Base-by-base conservation (phyloP, 2,797 vertebrate species). In the Cyprinella venusta region DNA sequence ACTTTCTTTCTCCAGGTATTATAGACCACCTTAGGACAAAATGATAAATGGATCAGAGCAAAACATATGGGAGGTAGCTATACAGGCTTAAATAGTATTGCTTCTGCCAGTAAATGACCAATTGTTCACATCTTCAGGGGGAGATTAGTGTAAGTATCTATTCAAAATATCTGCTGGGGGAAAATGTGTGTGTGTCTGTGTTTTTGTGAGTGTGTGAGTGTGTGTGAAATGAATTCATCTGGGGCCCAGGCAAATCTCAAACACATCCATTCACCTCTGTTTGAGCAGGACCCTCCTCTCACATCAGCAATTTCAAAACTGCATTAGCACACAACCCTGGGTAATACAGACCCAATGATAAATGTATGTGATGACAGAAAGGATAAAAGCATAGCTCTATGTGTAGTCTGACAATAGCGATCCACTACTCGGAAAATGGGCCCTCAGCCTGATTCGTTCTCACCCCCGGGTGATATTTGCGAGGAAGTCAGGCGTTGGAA, bases 371-470 rank as follows among this genome's bases (percentile, higher is more conserved):
- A 69, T 79, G 84, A 86, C 76, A 78, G 79, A 82, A 80, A 24
- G 50, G 68, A 76, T 79, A 61, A 80, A 77, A 78, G 76, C 52
- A 74, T 50, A 71, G 42, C 74, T 75, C 24, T 21, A 77, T 2
- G 45, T 83, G 71, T 45, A 82, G 71, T 56, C 79, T 84, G 87
- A 88, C 76, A 84, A 76, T 68, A 81, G 70, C 50, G n/a, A 79
- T 52, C 81, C 85, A 80, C 50, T 59, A 75, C 69, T 75, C 3
- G 18, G 56, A 83, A 84, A 87, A 75, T 18, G 26, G 82, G 40
- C 61, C 63, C 61, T 83, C n/a, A 18, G 65, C 59, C 54, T 64
- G 48, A 81, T 80, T 79, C 68, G 42, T 84, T 82, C 45, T 61
- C 77, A 50, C 69, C 19, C 21, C 50, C 0, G 24, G 26, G 61